These are phyloP conservation scores for Papilio protenor DNA, from an alignment of 2,888 invertebrate genomes.

Conservation along the genomic window DNA sequence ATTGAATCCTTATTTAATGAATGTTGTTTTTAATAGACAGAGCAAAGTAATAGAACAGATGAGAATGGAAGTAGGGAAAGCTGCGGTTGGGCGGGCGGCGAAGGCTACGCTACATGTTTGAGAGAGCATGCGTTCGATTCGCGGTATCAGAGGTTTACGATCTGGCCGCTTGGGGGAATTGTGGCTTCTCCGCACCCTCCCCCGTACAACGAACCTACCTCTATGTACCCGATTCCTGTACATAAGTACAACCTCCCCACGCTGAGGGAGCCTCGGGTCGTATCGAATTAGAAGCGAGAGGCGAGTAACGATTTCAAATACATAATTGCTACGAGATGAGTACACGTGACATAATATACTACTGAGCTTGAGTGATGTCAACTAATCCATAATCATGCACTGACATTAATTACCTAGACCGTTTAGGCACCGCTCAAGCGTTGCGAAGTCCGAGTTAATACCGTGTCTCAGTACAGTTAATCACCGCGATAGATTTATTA, in stretches of 20 bases:
- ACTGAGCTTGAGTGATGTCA: slow-evolving; percentile 16
- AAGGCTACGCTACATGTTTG: slow-evolving; percentile 72
- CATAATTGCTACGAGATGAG: slow-evolving; percentile 39
- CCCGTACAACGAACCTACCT: slow-evolving; percentile 59
- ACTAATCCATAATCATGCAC: slow-evolving; percentile 43
- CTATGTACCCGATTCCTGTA: slow-evolving; percentile 65
- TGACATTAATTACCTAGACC: slow-evolving; percentile 44
- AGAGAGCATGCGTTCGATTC: slow-evolving; percentile 76
- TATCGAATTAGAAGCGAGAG: slow-evolving; percentile 79
- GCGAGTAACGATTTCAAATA: slow-evolving; percentile 54
- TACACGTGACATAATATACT: slow-evolving; percentile 4
- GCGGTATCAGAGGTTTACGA: slow-evolving; percentile 82
- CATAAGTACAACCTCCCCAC: slow-evolving; percentile 70
- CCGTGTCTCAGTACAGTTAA: slow-evolving; percentile 41
- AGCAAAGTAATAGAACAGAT: background rate
- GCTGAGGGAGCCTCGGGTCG: slow-evolving; percentile 63
- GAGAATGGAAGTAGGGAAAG: slow-evolving; percentile 42
- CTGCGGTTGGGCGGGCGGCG: slow-evolving; percentile 53
- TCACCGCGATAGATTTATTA: slow-evolving; percentile 46
- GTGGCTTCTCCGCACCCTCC: slow-evolving; percentile 77
- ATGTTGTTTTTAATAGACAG: background rate
- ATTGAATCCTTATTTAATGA: background rate
- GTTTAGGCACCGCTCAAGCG: slow-evolving; percentile 42
- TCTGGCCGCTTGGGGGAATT: slow-evolving; percentile 81
- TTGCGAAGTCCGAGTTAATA: slow-evolving; percentile 28